Conservation (phyloP, 2,797 vertebrate genomes). For the Neopelma chrysocephalum region DNA sequence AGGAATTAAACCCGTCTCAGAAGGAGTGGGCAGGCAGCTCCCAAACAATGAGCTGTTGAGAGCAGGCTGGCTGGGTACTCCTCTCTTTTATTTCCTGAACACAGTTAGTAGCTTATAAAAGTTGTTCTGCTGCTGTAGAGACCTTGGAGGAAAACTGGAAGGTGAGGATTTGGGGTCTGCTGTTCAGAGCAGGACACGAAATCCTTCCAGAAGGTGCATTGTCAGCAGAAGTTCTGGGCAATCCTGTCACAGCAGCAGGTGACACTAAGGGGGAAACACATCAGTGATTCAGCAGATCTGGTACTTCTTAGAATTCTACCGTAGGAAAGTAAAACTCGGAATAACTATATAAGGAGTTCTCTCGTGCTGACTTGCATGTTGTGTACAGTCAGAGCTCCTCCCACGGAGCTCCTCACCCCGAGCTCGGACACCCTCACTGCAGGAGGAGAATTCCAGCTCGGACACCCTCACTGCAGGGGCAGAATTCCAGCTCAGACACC, state of each 20-base stretch:
- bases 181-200: not conserved
- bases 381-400: not conserved
- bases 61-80: not conserved
- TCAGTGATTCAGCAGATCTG: not conserved
- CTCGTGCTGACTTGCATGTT: not conserved
- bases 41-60: not conserved
- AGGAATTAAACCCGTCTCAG: not conserved
- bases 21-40: not conserved
- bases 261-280: not conserved
- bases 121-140: not conserved
- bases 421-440: not conserved
- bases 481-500: too few species aligned
- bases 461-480: too few species aligned
- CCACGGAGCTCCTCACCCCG: not conserved
- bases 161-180: not conserved
- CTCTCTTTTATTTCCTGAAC: not conserved
- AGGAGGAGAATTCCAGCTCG: not conserved
- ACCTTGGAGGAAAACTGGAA: not conserved
- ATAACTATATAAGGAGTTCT: not conserved
- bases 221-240: not conserved
- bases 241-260: not conserved
- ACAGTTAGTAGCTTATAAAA: not conserved
- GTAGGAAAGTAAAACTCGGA: not conserved
- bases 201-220: not conserved
- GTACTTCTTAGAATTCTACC: not conserved